Percentiles rank a stretch among this genome's conserved stretches.
Conservation (phyloP, 2,888 invertebrate species). For the Aporophyla nigra region DNA sequence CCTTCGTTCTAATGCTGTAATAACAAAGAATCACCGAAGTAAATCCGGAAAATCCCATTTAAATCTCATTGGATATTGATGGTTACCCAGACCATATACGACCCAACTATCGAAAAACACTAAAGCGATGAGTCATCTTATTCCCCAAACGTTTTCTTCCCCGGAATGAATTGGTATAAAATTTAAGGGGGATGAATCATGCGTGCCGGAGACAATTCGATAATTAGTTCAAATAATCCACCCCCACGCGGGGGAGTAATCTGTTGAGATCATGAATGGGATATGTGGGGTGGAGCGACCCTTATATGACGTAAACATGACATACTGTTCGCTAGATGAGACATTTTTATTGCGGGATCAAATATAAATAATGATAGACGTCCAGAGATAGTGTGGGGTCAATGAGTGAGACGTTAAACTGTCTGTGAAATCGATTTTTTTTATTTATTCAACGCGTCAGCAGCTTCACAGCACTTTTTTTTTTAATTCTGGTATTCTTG, state of each 20-base stretch:
- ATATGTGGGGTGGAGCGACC: slow-evolving; percentile 62
- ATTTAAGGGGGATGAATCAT: slow-evolving; percentile 73
- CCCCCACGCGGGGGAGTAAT: slow-evolving; percentile 60
- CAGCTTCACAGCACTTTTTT: too few species aligned
- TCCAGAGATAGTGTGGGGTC: neutral
- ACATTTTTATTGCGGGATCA: slow-evolving; percentile 8
- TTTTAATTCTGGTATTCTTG: neutral
- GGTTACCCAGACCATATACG: slow-evolving; percentile 43
- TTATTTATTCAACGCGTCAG: neutral
- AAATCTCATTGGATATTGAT: slow-evolving; percentile 54
- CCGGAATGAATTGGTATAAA: slow-evolving; percentile 70
- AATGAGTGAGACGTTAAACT: slow-evolving; percentile 1
- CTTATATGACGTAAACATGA: slow-evolving; percentile 55
- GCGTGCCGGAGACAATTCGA: slow-evolving; percentile 73
- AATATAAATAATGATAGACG: neutral
- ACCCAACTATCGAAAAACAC: slow-evolving; percentile 60
- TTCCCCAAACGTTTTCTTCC: slow-evolving; percentile 36
- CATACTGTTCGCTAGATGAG: slow-evolving; percentile 39
- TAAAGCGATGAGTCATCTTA: slow-evolving; percentile 71
- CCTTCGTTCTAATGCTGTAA: neutral
- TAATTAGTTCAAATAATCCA: slow-evolving; percentile 77
- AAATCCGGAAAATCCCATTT: slow-evolving; percentile 41
- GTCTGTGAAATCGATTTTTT: neutral
- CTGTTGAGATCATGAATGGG: slow-evolving; percentile 68
- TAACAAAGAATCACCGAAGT: neutral